phyloP scores from a whole-genome alignment of 2,797 vertebrate genomes.

The Tenualosa ilisha region DNA sequence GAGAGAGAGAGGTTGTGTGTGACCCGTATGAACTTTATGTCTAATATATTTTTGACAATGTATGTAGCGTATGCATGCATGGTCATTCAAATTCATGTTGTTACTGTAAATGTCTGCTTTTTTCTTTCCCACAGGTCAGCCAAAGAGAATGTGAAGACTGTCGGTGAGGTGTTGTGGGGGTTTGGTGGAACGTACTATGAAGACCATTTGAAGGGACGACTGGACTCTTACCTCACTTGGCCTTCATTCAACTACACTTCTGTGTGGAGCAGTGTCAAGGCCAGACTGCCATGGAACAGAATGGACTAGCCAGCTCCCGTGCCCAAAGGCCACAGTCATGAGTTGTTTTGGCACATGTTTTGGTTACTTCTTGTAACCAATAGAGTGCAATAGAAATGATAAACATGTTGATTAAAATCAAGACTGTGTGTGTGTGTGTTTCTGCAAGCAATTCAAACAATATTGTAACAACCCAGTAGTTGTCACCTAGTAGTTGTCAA shows the following conservation, averaged over 20 bases:
- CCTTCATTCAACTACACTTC: conserved; percentile 47
- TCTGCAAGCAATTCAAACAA: too few relatives aligned
- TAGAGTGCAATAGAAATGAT: background rate
- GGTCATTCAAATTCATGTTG: background rate
- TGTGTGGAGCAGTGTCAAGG: conserved; percentile 56
- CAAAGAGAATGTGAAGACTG: conserved; percentile 42
- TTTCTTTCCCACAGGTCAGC: conserved; percentile 42
- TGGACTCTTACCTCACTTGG: conserved; percentile 59
- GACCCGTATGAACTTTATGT: background rate
- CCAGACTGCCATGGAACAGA: conserved; percentile 25
- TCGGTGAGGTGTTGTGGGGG: conserved; percentile 29
- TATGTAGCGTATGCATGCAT: background rate
- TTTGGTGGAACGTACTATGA: conserved; percentile 62
- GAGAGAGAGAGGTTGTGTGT: too few relatives aligned
- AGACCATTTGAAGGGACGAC: conserved; percentile 66
- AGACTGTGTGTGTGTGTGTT: background rate
- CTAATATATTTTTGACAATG: background rate
- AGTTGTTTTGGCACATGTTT: background rate
- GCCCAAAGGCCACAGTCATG: background rate
- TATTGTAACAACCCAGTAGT: too few relatives aligned
- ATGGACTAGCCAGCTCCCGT: background rate
- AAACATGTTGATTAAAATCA: background rate
- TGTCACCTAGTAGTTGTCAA: too few relatives aligned
- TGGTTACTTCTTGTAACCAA: background rate
- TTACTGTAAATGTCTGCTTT: background rate